Conservation (phyloP, 2,113 vertebrate species). For the Regulus satrapa region DNA sequence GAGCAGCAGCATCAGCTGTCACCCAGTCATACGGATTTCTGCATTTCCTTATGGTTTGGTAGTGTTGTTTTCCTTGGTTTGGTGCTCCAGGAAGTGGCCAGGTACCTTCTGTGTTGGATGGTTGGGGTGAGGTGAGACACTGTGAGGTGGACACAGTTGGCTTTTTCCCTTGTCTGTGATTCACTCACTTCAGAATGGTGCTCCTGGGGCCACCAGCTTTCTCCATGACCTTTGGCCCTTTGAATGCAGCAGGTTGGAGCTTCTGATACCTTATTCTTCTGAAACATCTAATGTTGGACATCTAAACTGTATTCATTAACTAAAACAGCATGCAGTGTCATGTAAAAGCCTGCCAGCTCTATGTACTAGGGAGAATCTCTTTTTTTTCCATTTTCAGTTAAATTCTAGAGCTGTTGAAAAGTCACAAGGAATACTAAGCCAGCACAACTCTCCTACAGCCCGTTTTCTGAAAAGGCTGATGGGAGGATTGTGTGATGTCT, state of each 20-base stretch:
- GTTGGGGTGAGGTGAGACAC: neutral
- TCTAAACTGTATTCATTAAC: neutral
- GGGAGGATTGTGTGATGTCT: neutral
- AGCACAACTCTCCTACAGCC: neutral
- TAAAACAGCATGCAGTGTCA: neutral
- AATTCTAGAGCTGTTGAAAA: neutral
- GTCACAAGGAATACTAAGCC: neutral
- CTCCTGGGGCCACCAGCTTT: neutral
- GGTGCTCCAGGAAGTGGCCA: neutral
- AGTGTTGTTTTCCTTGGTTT: neutral
- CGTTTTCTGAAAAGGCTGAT: neutral
- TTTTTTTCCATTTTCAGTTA: neutral
- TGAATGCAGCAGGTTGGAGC: neutral
- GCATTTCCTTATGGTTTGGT: neutral
- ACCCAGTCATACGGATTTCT: neutral
- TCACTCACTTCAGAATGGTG: neutral
- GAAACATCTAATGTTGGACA: neutral
- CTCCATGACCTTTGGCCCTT: neutral
- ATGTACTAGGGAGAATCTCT: neutral
- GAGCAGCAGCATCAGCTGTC: neutral
- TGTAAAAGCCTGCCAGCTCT: neutral
- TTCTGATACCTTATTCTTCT: neutral
- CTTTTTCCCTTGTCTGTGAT: neutral
- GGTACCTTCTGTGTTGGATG: neutral
- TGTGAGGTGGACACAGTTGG: neutral